These are phyloP conservation scores for Dryomyza anilis DNA, from an alignment of 2,888 invertebrate species.

Conservation along the genomic window DNA sequence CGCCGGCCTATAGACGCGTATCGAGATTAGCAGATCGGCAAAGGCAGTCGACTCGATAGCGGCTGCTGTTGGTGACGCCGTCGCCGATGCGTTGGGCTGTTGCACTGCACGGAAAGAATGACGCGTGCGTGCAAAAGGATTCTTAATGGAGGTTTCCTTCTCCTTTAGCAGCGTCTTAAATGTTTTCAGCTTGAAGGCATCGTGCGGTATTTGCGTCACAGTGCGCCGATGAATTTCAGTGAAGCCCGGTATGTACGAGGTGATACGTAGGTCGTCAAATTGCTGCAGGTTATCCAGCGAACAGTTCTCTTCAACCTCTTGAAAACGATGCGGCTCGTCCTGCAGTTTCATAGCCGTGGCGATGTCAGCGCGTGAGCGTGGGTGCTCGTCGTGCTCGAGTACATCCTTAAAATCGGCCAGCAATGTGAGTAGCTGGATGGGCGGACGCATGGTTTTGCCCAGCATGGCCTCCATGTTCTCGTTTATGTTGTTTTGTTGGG, in stretches of 20 bases:
- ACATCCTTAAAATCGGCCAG: slow-evolving; percentile 40
- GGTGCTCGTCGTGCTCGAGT: slow-evolving; percentile 33
- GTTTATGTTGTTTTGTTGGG: no score
- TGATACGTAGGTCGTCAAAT: slow-evolving; percentile 39
- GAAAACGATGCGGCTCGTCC: slow-evolving; percentile 32
- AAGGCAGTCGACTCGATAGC: slow-evolving; percentile 46
- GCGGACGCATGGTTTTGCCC: slow-evolving; percentile 35
- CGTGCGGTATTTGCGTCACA: slow-evolving; percentile 25
- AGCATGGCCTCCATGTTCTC: slow-evolving; percentile 50
- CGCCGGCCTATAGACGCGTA: slow-evolving; percentile 65
- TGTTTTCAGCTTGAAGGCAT: slow-evolving; percentile 35
- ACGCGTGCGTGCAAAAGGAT: slow-evolving; percentile 46
- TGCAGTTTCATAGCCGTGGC: slow-evolving; percentile 35
- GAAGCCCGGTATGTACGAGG: slow-evolving; percentile 38
- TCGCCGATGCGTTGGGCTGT: slow-evolving; percentile 20
- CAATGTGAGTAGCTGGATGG: slow-evolving; percentile 43
- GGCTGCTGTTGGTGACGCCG: background rate
- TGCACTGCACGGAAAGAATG: slow-evolving; percentile 27
- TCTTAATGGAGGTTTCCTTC: slow-evolving; percentile 36
- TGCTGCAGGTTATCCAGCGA: slow-evolving; percentile 39
- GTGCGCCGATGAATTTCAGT: slow-evolving; percentile 34
- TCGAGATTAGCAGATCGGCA: slow-evolving; percentile 60
- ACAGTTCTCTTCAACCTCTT: slow-evolving; percentile 36
- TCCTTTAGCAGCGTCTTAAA: slow-evolving; percentile 33
- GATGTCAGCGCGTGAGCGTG: slow-evolving; percentile 34